Evolutionary conservation across 2,113 vertebrate genomes (phyloP).

Genomic region (Crotophaga sulcirostris): DNA sequence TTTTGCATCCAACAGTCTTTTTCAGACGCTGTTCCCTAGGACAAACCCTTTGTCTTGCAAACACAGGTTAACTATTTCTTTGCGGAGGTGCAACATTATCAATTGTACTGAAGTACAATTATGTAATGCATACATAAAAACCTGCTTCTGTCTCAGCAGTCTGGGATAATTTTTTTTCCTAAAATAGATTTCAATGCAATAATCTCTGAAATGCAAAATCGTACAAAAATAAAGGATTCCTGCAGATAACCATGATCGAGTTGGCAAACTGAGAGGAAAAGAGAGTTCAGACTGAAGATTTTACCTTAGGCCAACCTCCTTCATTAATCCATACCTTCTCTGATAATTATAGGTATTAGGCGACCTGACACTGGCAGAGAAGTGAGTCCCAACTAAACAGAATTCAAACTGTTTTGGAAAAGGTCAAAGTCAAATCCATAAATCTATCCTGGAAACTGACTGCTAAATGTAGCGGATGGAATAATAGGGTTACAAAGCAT

Average conservation of each 20-base stretch:
- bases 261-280: not conserved
- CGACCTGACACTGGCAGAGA: not conserved
- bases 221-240: not conserved
- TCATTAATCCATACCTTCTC: not conserved
- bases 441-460: not conserved
- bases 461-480: rapidly evolving
- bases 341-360: not conserved
- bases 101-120: not conserved
- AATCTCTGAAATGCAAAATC: not conserved
- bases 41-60: not conserved
- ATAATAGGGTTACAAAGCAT: not conserved
- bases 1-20: not conserved
- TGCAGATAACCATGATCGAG: not conserved
- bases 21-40: not conserved
- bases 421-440: not conserved
- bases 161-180: not conserved
- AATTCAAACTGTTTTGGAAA: not conserved
- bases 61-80: not conserved
- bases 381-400: not conserved
- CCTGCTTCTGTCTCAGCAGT: not conserved
- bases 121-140: not conserved
- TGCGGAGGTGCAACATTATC: not conserved
- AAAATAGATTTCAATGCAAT: not conserved
- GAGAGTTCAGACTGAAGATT: not conserved
- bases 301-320: not conserved